Evolutionary conservation across 2,888 invertebrate species (phyloP).

Genomic region (Agonopterix alstromeriana): DNA sequence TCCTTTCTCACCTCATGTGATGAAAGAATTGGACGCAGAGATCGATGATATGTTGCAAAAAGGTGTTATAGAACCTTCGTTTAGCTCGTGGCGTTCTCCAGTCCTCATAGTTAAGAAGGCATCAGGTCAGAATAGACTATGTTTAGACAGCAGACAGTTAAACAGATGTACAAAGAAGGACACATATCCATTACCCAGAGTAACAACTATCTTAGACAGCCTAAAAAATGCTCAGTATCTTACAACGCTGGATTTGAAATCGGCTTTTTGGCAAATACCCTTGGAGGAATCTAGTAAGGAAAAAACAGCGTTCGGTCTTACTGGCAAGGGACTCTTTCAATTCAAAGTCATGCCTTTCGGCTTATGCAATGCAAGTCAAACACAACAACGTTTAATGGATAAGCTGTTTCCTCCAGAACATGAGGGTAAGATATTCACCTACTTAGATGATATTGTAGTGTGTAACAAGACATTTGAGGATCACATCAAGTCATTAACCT

Average conservation of each 20-base stretch:
- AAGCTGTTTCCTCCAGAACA: slow-evolving; percentile 3
- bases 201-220: slow-evolving; percentile 9
- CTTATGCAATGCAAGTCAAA: slow-evolving; percentile 6
- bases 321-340: slow-evolving; percentile 6
- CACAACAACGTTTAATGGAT: slow-evolving; percentile 10
- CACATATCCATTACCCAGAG: slow-evolving; percentile 4
- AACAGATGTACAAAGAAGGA: slow-evolving; percentile 11
- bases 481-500: neutral
- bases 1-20: slow-evolving; percentile 2
- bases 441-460: slow-evolving; percentile 10
- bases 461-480: slow-evolving; percentile 4
- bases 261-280: slow-evolving; percentile 16
- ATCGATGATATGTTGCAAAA: slow-evolving; percentile 2
- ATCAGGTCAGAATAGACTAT: slow-evolving; percentile 6
- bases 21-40: slow-evolving; percentile 3
- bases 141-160: slow-evolving; percentile 13
- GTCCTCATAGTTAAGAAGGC: slow-evolving; percentile 6
- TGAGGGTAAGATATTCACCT: slow-evolving; percentile 7
- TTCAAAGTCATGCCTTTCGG: slow-evolving; percentile 12
- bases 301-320: slow-evolving; percentile 11
- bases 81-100: slow-evolving; percentile 10
- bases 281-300: slow-evolving; percentile 7
- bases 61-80: slow-evolving; percentile 6
- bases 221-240: slow-evolving; percentile 9
- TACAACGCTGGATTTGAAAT: slow-evolving; percentile 11